These are phyloP conservation scores for Cantharis rustica DNA, from an alignment of 2,888 invertebrate genomes.

Conservation along the genomic window DNA sequence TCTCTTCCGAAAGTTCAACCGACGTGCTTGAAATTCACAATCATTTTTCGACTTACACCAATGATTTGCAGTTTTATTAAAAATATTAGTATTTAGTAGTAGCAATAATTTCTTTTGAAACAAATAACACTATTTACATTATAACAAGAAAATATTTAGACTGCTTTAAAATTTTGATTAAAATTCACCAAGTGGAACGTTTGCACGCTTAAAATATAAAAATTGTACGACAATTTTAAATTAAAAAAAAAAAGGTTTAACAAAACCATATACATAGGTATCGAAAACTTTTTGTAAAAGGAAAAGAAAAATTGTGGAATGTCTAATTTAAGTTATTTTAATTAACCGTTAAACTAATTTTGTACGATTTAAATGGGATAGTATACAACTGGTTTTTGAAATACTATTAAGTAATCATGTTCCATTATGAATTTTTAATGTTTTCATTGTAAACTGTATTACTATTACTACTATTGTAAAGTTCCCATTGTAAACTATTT, in stretches of 20 bases:
- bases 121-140: background rate
- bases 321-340: background rate
- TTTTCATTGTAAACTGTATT: no score
- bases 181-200: background rate
- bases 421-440: background rate
- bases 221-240: background rate
- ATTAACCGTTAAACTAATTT: background rate
- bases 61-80: background rate
- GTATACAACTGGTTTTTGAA: background rate
- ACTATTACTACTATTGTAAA: no score
- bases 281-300: background rate
- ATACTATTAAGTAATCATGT: background rate
- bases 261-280: no score
- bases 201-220: background rate
- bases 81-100: background rate
- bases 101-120: background rate
- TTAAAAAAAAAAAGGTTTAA: background rate
- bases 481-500: no score
- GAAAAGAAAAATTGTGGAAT: background rate
- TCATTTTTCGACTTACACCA: slow-evolving; percentile 5
- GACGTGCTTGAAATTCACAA: slow-evolving; percentile 26
- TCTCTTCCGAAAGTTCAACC: slow-evolving; percentile 30
- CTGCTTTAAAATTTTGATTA: background rate
- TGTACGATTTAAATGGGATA: background rate
- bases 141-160: background rate